Evolutionary conservation across 1,140 invertebrate genomes (phyloP).

Genomic region (Drosophila lowei): DNA sequence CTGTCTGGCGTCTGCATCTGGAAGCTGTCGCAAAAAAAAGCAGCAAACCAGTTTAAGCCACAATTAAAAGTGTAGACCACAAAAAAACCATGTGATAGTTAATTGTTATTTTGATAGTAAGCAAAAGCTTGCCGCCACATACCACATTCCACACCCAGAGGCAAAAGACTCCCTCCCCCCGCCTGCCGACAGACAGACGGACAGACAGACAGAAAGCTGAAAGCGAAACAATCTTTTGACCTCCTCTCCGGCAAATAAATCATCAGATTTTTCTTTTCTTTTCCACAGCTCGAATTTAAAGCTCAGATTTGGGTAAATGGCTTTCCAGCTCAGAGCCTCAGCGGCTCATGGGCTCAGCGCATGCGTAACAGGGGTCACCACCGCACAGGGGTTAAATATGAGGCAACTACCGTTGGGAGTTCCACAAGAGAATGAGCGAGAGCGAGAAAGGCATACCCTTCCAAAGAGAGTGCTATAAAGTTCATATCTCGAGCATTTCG

Average conservation of each 20-base stretch:
- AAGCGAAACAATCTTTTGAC: constrained; percentile 52
- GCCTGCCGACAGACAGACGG: not conserved
- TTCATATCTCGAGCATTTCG: no score
- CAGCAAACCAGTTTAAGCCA: constrained; percentile 42
- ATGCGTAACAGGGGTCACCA: constrained; percentile 45
- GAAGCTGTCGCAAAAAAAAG: constrained; percentile 24
- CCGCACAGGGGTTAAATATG: not conserved
- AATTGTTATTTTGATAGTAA: constrained; percentile 41
- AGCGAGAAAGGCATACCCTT: no score
- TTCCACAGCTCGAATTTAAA: not conserved
- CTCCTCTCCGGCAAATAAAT: constrained; percentile 48
- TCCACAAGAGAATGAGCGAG: no score
- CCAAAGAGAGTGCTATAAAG: no score
- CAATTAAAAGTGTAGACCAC: constrained; percentile 46
- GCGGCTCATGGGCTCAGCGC: constrained; percentile 2
- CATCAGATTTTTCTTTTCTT: constrained; percentile 58
- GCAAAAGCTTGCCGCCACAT: not conserved
- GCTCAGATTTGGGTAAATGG: constrained; percentile 15
- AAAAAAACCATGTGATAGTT: constrained; percentile 32
- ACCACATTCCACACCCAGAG: constrained; percentile 29
- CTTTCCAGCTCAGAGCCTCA: constrained; percentile 33
- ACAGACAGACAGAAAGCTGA: constrained; percentile 35
- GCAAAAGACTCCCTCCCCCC: no score
- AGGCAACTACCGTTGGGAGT: constrained; percentile 24
- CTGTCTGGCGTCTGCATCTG: constrained; percentile 28